Evolutionary conservation across 2,113 vertebrate species (phyloP), one percentile per base, ranked within the genome.

Genomic region (Tetraodon nigroviridis): DNA sequence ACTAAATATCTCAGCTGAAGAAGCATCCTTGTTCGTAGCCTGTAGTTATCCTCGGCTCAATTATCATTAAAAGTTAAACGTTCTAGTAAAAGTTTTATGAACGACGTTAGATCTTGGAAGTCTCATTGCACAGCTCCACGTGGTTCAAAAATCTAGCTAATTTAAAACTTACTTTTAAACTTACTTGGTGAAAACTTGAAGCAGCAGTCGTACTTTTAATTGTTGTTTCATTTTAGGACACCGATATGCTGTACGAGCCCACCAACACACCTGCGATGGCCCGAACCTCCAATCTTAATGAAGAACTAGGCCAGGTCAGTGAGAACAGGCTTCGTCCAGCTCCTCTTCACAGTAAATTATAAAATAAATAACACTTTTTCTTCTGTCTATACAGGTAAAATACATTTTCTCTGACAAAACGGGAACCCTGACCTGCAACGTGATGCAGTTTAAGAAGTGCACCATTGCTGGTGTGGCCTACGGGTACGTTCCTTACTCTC

Each of bases 351-450:
- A 42, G 32, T 51, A 5, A 21, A 21, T 17, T 12, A 2, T 58
- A 19, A 16, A 44, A 20, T 15, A 37, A 27, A 10, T 29, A 24
- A 21, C 6, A 27, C 13, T 62, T 3, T 51, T 20, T 46, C 18
- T 13, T 61, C 67, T 68, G 37, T 42, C 82, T 58, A 46, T 86
- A 64, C 84, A 97, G 97, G 97, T 99, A 63, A 99, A 99, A 86
- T 99, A 99, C 81, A 99, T 99, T 82, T 99, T 99, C 91, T 97
- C 96, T 37, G 97, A 99, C 89, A 99, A 99, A 88, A 99, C 97
- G 0, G 96, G 97, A 21, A 99, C 97, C n/a, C 87, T 99, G 81
- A 99, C 97, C 0, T 99, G 97, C 86, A 99, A 99, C 16, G 90
- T 99, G 53, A 99, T 99, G 97, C 94, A 97, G 64, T 99, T 99